Evolutionary conservation across 2,113 vertebrate species (phyloP).

Genomic region (Periophthalmus modestus): DNA sequence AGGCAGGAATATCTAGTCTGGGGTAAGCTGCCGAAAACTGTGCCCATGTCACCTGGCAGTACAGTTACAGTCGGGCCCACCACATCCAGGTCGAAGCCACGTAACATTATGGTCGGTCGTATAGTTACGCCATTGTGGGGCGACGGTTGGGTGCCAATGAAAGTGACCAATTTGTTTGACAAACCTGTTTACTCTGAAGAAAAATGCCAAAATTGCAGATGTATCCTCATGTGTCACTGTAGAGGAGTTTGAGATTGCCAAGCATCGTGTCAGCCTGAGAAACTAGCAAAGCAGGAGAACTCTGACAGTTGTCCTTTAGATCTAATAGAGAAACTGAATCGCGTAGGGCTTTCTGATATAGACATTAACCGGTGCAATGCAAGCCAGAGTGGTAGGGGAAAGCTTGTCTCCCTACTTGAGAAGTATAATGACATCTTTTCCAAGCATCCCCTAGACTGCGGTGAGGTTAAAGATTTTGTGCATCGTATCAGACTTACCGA

Average conservation of each 20-base stretch:
- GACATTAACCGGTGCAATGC: neutral
- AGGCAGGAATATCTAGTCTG: no score
- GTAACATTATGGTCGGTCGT: no score
- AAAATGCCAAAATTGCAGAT: conserved; percentile 43
- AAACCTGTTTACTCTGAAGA: conserved; percentile 28
- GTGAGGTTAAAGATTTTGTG: neutral
- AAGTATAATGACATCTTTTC: no score
- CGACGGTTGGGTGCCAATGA: conserved; percentile 45
- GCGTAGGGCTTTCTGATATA: no score
- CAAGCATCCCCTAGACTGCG: neutral
- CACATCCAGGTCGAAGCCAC: no score
- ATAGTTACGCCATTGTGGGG: no score
- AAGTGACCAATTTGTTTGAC: conserved; percentile 14
- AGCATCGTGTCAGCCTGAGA: neutral
- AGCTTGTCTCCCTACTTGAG: neutral
- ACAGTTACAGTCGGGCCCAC: no score
- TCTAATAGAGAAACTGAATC: no score
- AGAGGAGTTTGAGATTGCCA: neutral
- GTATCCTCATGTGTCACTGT: conserved; percentile 26
- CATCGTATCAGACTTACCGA: neutral
- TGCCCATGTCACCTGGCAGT: no score
- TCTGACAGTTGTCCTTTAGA: neutral
- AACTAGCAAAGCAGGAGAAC: no score
- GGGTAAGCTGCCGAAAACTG: no score
- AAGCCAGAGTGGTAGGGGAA: neutral